Base-by-base conservation (phyloP, 2,888 invertebrate genomes). In the Piscicola geometra region DNA sequence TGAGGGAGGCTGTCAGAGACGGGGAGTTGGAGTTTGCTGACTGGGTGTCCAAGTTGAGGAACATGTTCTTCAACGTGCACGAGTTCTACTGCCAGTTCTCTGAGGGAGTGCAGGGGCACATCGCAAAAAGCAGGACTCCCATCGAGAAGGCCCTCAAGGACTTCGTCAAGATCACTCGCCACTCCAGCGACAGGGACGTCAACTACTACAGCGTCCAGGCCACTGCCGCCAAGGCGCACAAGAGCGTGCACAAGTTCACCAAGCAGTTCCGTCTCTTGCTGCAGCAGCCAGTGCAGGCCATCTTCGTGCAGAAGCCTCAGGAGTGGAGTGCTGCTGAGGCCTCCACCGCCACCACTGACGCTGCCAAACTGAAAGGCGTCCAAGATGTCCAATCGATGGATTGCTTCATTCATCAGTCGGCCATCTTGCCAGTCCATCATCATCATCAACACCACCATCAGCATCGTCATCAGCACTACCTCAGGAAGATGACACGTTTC, bases 181-280 rank as follows among this genome's bases (percentile, higher is more conserved):
- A 93, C 56, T 99, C 97, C 92, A 93, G 91, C 82, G 97, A 99
- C 82, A 47, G 50, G 30, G 73, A 73, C 36, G 89, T 93, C 21
- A 97, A 92, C 82, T 94, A 95, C 84, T 96, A 93, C 90, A 91
- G 94, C 47, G 90, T 98, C 75, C 93, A 92, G 81, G 91, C 92
- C 80, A 91, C 93, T 0, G 90, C 94, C 0, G 91, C 92, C 60
- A 93, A 93, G 82, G 91, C 93, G 0, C 95, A 96, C 83, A 90
- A 91, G 78, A 92, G 90, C 30, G 87, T 97, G 15, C 92, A 92
- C 83, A 94, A 94, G 84, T 91, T 91, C 82, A 90, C 93, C 41
- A 92, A 91, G 82, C 91, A 93, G 82, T 97, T 91, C 86, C 35
- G 72, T 28, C 30, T 66, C 21, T 60, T 78, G 21, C 77, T 80